Evolutionary conservation across 1,140 invertebrate genomes (phyloP), one percentile per base, ranked within the genome.

Genomic region (Trinorchestia longiramus): DNA sequence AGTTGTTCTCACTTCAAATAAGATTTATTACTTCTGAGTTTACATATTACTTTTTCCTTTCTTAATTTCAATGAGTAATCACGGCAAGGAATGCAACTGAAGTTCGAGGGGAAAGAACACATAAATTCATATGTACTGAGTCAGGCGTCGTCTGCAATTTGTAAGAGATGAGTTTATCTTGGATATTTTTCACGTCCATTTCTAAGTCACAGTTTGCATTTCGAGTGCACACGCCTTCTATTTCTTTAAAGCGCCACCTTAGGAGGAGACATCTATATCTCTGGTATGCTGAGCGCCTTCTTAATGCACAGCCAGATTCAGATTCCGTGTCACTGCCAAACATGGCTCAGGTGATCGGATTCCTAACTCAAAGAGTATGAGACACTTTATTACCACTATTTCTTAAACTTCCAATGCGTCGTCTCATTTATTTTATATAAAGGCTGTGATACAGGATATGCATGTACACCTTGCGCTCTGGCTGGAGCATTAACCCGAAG

Each of bases 321-420:
- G 43, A 91, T 91, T 42, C 88, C 41, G 41, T 91, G 88, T 91
- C 88, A 43, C 88, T 91, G 88, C 88, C 62, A 36, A 77, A 77
- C 62, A 77, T 23, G 62, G 62, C 28, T 19, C 62, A 3, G 62
- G 62, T 77, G 15, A 3, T 77, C 28, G 62, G 62, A 77, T 77
- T 77, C 62, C 62, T 77, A 23, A 6, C 47, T 53, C 47, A 19
- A 53, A 36, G 62, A 11, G 62, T 77, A 77, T 77, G 15, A 77
- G 62, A 77, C 62, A 3, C 36, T 77, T 77, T 36, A 36, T 77
- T 11, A 53, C 62, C 62, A 11, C 28, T 77, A 11, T 77, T 77
- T 77, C 62, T 77, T 1, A 36, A 77, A 36, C 62, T 23, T 77
- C 62, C 11, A 23, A 36, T 23, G 15, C 62, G 62, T 77, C 62